These are phyloP conservation scores for Euborellia annulipes DNA, from an alignment of 1,140 invertebrate genomes.

Conservation along the genomic window DNA sequence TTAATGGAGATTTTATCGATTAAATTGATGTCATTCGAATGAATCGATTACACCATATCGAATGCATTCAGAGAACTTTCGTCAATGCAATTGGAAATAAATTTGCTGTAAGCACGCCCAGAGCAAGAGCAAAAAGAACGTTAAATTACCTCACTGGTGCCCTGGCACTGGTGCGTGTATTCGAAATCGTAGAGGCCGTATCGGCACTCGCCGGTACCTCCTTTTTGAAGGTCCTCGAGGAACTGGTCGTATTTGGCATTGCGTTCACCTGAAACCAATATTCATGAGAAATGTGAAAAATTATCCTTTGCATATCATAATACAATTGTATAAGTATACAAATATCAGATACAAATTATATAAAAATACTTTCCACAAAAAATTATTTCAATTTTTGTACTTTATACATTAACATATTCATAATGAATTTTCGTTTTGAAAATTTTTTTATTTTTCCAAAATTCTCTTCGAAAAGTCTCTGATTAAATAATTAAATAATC, in stretches of 20 bases:
- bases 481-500: too few relatives aligned
- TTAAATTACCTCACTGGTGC: conserved; percentile 62
- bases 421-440: too few relatives aligned
- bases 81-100: not conserved
- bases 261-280: conserved; percentile 40
- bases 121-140: not conserved
- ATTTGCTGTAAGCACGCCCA: not conserved
- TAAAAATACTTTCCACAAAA: too few relatives aligned
- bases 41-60: not conserved
- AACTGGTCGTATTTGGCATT: conserved; percentile 81
- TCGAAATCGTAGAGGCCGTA: conserved; percentile 92
- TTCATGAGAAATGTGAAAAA: too few relatives aligned
- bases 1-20: conserved; percentile 1
- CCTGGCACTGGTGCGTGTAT: conserved; percentile 88
- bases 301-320: too few relatives aligned
- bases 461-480: too few relatives aligned
- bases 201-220: conserved; percentile 77
- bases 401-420: too few relatives aligned
- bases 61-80: not conserved
- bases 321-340: too few relatives aligned
- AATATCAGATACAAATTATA: too few relatives aligned
- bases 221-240: conserved; percentile 77
- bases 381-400: too few relatives aligned
- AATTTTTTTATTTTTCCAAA: too few relatives aligned
- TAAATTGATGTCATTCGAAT: conserved; percentile 3